These are phyloP conservation scores for Oryzias javanicus DNA, from an alignment of 2,113 vertebrate species.

Conservation along the genomic window DNA sequence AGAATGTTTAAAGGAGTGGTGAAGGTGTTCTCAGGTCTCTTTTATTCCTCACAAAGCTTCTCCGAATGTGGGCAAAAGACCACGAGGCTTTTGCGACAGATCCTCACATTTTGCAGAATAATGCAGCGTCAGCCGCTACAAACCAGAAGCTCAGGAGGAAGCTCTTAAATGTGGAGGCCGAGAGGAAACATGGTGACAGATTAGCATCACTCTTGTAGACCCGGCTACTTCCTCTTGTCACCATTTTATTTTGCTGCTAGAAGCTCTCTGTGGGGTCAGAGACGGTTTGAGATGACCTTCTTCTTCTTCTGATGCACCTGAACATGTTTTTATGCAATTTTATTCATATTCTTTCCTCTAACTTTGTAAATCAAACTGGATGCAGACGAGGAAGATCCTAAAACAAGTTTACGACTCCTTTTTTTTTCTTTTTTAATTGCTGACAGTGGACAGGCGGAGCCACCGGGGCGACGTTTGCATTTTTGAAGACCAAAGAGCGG, in stretches of 20 bases:
- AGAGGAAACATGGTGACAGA: constrained; percentile 61
- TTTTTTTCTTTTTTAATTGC: constrained; percentile 45
- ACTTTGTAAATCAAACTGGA: constrained; percentile 44
- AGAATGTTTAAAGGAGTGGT: constrained; percentile 63
- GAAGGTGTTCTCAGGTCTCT: constrained; percentile 17
- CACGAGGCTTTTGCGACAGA: background rate
- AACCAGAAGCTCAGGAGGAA: background rate
- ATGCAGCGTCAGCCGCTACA: background rate
- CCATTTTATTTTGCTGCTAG: constrained; percentile 62
- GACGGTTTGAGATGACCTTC: constrained; percentile 33
- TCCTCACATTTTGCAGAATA: background rate
- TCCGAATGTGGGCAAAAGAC: background rate
- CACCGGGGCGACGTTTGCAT: constrained; percentile 5
- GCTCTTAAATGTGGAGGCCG: constrained; percentile 14
- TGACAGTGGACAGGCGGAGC: constrained; percentile 52
- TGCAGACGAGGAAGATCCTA: constrained; percentile 19
- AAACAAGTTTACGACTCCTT: constrained; percentile 52
- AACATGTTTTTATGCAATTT: too few relatives aligned
- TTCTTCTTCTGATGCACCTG: constrained; percentile 31
- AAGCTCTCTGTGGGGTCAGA: constrained; percentile 53
- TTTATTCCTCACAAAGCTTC: too few relatives aligned
- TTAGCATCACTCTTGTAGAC: constrained; percentile 54
- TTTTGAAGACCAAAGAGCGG: constrained; percentile 25
- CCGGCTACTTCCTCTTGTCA: constrained; percentile 70
- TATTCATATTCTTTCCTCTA: too few relatives aligned